Evolutionary conservation across 2,113 vertebrate genomes (phyloP), one percentile per base, ranked within the genome.

Genomic region (Hydrolagus affinis): DNA sequence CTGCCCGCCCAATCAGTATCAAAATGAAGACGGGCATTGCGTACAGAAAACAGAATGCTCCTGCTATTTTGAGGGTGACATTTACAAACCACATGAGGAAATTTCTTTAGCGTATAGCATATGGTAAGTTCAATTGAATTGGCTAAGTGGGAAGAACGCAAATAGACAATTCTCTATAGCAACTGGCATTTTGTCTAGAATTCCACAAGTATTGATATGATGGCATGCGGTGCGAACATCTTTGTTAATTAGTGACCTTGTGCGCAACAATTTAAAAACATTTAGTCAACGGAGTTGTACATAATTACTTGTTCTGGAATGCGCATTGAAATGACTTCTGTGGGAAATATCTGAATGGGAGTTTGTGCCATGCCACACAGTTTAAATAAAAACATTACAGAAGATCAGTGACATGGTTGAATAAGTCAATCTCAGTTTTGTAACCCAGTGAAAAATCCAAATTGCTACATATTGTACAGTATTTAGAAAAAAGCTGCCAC

Each of bases 1-100:
- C 89, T 99, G 98, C 69, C 95, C 96, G 0, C 78, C 80, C 0
- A 96, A 95, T 12, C 94, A 94, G 4, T 97, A 95, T 90, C 90
- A 94, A 44, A 95, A 95, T 0, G 92, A 96, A 74, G 88, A 64
- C 0, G 95, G 96, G n/a, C 88, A 94, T 62, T 99, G 98, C 0
- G 95, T 99, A 70, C 92, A 93, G 0, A 94, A 91, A 77, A 91
- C 95, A 44, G 92, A 91, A 78, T 99, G 98, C 86, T 92, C 95
- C 69, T 99, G 98, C 87, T 94, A 96, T 87, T 95, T 97, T 0
- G 95, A 98, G 0, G 98, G 97, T 0, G 97, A 98, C 86, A 92
- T 97, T 87, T 99, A 97, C 91, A 95, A 98, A 90, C 96, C 97
- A 0, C 93, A 92, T 10, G 97, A 99, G 1, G 86, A 98, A 86